A percentile compares a stretch with the other conserved stretches of the same genome.
phyloP scores from a whole-genome alignment of 2,113 vertebrate genomes.

The Gracilinanus agilis region DNA sequence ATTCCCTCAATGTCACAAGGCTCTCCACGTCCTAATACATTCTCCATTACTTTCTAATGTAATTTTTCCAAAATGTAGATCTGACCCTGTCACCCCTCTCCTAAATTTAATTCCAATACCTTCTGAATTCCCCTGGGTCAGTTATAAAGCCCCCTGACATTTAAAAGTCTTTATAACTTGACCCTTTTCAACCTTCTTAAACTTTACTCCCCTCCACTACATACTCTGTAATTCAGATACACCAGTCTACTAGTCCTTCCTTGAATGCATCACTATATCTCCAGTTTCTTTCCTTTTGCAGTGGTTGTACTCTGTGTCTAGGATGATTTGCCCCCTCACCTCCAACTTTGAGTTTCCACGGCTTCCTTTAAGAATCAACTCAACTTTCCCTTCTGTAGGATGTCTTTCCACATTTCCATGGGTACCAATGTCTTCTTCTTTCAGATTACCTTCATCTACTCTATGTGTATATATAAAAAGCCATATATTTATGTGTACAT shows the following conservation, averaged over 20 bases:
- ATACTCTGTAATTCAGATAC: neutral
- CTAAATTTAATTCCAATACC: too few relatives aligned
- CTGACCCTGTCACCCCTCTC: too few relatives aligned
- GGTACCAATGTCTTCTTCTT: neutral
- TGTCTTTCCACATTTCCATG: neutral
- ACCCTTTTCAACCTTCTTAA: neutral
- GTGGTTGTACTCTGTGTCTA: neutral
- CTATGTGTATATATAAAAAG: neutral
- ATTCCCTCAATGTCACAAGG: too few relatives aligned
- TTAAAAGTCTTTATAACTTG: too few relatives aligned
- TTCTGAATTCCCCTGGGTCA: too few relatives aligned
- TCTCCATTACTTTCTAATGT: too few relatives aligned
- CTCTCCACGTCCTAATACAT: too few relatives aligned
- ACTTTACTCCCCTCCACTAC: neutral
- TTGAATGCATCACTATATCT: neutral
- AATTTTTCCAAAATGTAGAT: too few relatives aligned
- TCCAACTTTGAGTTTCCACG: neutral
- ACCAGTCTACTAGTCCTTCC: neutral
- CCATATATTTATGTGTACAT: too few relatives aligned
- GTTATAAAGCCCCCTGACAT: too few relatives aligned
- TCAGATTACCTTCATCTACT: neutral
- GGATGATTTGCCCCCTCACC: neutral
- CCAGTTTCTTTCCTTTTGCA: neutral
- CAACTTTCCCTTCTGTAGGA: neutral
- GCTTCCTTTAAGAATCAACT: neutral